Base-by-base conservation (phyloP, 1,140 invertebrate species). In the Rhagoletis pomonella region DNA sequence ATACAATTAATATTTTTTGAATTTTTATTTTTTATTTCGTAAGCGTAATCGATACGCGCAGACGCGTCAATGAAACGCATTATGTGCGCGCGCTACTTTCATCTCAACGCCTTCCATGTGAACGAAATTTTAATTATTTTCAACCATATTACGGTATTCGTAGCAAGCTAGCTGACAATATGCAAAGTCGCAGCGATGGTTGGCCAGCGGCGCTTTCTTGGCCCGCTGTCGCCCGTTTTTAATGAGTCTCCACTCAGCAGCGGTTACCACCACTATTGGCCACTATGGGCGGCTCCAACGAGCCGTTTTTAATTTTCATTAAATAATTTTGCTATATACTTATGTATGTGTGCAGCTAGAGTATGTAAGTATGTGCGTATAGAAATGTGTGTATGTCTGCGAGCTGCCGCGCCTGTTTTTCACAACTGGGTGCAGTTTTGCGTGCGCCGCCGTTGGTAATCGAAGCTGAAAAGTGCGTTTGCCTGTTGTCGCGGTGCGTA, bases 71-170 rank as follows among this genome's bases (percentile, higher is more conserved):
- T n/a, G 0, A 9, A 7, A 73, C 12, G 67, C 67, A 17, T 55
- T 55, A 55, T 10, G 29, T 10, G 50, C 50, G 50, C 50, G 50
- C 2, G 2, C 2, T 10, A 55, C 50, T 55, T 55, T 0, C 50
- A 55, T 55, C 50, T 10, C 50, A 55, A 5, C 50, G 10, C 50
- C 50, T 7, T 10, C 50, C 50, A 55, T 73, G 42, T 73, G 42
- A 47, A 6, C 67, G 67, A 47, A 73, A 44, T 47, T 67, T 67
- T 67, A 67, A 67, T 67, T 67, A 67, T 29, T 67, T 67, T 42
- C 39, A 67, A 67, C 19, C 64, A 29, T 29, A 10, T 47, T 17
- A 73, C 42, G 67, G 42, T 44, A 47, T 2, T 73, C 6, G 7
- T 14, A 73, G 7, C 42, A 73, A 73, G 14, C 50, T 10, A 55